These are phyloP conservation scores for Clanis bilineata DNA, from an alignment of 2,888 invertebrate species.

Conservation along the genomic window DNA sequence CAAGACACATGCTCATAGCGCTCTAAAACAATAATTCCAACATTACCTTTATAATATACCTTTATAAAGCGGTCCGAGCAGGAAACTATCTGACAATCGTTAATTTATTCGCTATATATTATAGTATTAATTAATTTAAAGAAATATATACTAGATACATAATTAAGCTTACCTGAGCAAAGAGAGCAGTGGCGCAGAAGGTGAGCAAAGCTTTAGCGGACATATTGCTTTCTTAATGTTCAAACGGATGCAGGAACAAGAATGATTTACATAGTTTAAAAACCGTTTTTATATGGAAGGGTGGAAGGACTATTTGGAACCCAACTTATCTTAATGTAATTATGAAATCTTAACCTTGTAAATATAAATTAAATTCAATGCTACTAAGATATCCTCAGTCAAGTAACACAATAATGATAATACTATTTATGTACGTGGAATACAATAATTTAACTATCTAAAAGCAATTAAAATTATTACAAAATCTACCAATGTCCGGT, in stretches of 20 bases:
- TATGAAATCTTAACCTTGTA: not conserved
- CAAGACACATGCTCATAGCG: not conserved
- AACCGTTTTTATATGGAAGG: not conserved
- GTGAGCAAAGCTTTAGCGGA: constrained; percentile 14
- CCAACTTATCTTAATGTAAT: not conserved
- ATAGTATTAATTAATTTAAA: not conserved
- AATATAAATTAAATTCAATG: too few species aligned
- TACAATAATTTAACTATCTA: not conserved
- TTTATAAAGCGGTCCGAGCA: not conserved
- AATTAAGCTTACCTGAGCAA: constrained; percentile 29
- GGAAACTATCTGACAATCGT: too few species aligned
- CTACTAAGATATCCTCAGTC: too few species aligned
- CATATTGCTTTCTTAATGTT: constrained; percentile 11
- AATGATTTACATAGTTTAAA: not conserved
- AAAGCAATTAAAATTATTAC: not conserved
- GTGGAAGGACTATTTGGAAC: too few species aligned
- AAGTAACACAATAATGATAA: too few species aligned
- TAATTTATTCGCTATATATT: too few species aligned
- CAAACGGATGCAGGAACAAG: not conserved
- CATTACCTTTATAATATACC: not conserved
- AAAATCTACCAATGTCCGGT: not conserved
- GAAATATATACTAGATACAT: not conserved
- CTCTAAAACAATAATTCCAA: not conserved
- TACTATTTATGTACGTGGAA: too few species aligned
- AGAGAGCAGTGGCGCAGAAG: constrained; percentile 24